Evolutionary conservation across 1,140 invertebrate species (phyloP).

Genomic region (Cepaea nemoralis): DNA sequence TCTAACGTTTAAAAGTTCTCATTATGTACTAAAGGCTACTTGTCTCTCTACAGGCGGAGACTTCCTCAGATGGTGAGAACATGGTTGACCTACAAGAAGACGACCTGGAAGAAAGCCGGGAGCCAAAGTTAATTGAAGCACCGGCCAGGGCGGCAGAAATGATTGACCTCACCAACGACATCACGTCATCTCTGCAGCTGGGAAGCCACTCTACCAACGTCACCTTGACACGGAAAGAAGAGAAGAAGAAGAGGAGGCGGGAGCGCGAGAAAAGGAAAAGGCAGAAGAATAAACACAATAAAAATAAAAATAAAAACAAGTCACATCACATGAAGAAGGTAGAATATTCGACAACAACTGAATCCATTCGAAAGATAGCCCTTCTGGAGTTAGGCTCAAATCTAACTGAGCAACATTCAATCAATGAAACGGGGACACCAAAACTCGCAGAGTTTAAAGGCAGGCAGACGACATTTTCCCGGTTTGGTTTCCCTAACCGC

Average conservation of each 20-base stretch:
- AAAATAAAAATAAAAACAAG: not conserved
- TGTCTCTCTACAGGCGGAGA: not conserved
- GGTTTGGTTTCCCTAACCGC: not conserved
- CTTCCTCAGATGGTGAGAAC: not conserved
- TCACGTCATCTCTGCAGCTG: not conserved
- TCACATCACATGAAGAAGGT: not conserved
- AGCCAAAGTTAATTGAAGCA: not conserved
- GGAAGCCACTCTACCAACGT: not conserved
- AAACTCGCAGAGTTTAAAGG: not conserved
- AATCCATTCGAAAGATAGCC: not conserved
- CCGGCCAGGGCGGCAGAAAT: not conserved
- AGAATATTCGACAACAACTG: not conserved
- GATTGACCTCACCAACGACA: not conserved
- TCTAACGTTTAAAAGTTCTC: not conserved
- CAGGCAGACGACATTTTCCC: not conserved
- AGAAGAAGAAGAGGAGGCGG: not conserved
- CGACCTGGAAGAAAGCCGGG: not conserved
- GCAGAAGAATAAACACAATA: not conserved
- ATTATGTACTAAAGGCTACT: no score
- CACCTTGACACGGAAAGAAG: not conserved
- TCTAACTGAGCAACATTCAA: not conserved
- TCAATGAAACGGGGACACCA: not conserved
- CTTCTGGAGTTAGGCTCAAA: not conserved
- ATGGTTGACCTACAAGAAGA: not conserved
- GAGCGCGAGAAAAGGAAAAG: not conserved